These are phyloP conservation scores for Myotis myotis DNA, from an alignment of 2,797 vertebrate genomes.

Conservation along the genomic window DNA sequence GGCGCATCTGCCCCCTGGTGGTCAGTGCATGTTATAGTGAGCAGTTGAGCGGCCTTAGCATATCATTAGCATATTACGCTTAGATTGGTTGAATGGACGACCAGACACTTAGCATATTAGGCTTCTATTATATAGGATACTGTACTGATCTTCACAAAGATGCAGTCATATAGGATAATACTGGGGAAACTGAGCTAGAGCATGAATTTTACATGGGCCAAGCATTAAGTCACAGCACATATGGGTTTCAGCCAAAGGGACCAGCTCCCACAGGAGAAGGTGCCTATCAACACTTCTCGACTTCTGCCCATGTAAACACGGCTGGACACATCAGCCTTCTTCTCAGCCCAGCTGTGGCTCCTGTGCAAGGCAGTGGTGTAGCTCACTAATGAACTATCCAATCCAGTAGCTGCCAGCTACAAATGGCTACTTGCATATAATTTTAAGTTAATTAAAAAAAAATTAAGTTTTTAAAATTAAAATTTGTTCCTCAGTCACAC, in stretches of 20 bases:
- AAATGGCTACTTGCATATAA: fast-evolving
- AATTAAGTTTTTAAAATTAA: neutral
- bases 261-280: neutral
- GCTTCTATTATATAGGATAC: too few relatives aligned
- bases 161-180: neutral
- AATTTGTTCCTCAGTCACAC: neutral
- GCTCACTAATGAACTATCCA: neutral
- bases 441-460: neutral
- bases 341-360: fast-evolving
- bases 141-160: neutral
- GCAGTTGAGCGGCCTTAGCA: too few relatives aligned
- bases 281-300: fast-evolving
- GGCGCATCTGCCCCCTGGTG: too few relatives aligned
- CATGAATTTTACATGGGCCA: neutral
- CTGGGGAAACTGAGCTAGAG: neutral
- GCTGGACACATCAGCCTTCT: neutral
- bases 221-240: neutral
- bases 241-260: neutral
- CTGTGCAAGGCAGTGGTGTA: neutral
- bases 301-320: neutral
- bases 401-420: neutral
- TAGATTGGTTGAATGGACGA: too few relatives aligned
- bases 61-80: too few relatives aligned
- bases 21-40: too few relatives aligned
- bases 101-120: too few relatives aligned